These are phyloP conservation scores for Eledona agricola DNA, from an alignment of 2,888 invertebrate genomes.

Conservation along the genomic window DNA sequence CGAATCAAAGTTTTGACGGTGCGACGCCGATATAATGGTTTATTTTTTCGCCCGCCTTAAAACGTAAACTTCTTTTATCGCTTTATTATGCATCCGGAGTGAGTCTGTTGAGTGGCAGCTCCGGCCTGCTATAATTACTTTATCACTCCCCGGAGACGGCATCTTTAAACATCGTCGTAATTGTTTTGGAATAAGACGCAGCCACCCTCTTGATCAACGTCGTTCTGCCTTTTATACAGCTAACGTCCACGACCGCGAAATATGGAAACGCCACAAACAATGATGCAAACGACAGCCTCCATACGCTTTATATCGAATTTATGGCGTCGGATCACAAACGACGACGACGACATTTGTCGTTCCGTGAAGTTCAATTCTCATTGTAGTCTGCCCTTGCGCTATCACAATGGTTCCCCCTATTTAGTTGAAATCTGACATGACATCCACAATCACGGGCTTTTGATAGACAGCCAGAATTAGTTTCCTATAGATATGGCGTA, in stretches of 20 bases:
- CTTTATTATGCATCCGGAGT: slow-evolving; percentile 29
- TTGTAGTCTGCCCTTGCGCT: slow-evolving; percentile 31
- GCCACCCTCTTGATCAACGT: slow-evolving; percentile 19
- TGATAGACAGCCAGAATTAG: slow-evolving; percentile 33
- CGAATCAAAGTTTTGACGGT: background rate
- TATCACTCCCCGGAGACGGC: slow-evolving; percentile 31
- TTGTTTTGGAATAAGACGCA: slow-evolving; percentile 36
- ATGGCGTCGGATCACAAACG: slow-evolving; percentile 34
- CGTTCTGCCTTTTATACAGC: too few relatives aligned
- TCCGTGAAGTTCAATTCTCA: slow-evolving; percentile 29
- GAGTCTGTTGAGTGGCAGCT: slow-evolving; percentile 31
- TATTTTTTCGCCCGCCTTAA: background rate
- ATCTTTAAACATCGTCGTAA: slow-evolving; percentile 36
- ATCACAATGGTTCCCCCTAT: slow-evolving; percentile 31
- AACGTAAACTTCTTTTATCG: slow-evolving; percentile 6
- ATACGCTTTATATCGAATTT: slow-evolving; percentile 33
- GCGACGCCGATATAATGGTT: background rate
- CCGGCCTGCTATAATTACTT: slow-evolving; percentile 35
- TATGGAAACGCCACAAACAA: slow-evolving; percentile 22
- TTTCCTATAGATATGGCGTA: slow-evolving; percentile 23
- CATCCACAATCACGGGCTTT: slow-evolving; percentile 30
- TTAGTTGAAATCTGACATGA: slow-evolving; percentile 34
- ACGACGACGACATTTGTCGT: slow-evolving; percentile 35
- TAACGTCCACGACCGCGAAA: too few relatives aligned
- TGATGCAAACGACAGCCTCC: slow-evolving; percentile 34